A percentile compares a stretch with the other conserved stretches of the same genome.
phyloP scores from a whole-genome alignment of 2,113 vertebrate species.

The Paralichthys olivaceus region DNA sequence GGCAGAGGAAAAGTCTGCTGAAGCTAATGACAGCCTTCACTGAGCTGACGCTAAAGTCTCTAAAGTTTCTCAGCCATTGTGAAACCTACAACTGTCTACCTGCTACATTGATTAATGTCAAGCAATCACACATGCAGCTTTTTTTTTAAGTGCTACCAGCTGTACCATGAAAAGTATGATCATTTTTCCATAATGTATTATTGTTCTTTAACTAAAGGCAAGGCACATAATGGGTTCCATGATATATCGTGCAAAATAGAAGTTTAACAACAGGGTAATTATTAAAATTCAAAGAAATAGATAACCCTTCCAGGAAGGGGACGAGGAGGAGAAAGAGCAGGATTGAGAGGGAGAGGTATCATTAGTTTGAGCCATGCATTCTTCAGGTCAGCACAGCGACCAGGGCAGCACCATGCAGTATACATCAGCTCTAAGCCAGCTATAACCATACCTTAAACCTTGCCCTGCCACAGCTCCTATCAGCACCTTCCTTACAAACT shows the following conservation, averaged over 20 bases:
- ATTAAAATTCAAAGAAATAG: constrained; percentile 72
- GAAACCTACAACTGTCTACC: constrained; percentile 25
- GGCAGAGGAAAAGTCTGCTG: constrained; percentile 3
- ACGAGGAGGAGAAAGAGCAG: constrained; percentile 41
- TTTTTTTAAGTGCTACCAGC: constrained; percentile 78
- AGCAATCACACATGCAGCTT: constrained; percentile 90
- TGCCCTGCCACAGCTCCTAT: constrained; percentile 9
- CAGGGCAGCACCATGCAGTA: constrained; percentile 72
- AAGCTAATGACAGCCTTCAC: constrained; percentile 3
- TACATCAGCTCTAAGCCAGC: constrained; percentile 64
- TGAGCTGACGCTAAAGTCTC: background rate
- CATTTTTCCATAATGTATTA: constrained; percentile 78
- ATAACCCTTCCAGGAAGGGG: constrained; percentile 51
- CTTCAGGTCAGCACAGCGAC: constrained; percentile 72
- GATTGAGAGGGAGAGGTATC: constrained; percentile 77
- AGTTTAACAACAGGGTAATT: constrained; percentile 70
- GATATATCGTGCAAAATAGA: constrained; percentile 96
- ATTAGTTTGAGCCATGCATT: constrained; percentile 90
- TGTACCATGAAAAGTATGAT: constrained; percentile 71
- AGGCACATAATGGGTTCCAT: constrained; percentile 97
- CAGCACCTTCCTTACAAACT: constrained; percentile 41
- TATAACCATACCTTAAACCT: constrained; percentile 43
- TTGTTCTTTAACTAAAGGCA: constrained; percentile 87
- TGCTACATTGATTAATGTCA: constrained; percentile 69
- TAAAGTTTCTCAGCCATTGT: background rate